These are phyloP conservation scores for Euplexia lucipara DNA, from an alignment of 2,888 invertebrate genomes.

Conservation along the genomic window DNA sequence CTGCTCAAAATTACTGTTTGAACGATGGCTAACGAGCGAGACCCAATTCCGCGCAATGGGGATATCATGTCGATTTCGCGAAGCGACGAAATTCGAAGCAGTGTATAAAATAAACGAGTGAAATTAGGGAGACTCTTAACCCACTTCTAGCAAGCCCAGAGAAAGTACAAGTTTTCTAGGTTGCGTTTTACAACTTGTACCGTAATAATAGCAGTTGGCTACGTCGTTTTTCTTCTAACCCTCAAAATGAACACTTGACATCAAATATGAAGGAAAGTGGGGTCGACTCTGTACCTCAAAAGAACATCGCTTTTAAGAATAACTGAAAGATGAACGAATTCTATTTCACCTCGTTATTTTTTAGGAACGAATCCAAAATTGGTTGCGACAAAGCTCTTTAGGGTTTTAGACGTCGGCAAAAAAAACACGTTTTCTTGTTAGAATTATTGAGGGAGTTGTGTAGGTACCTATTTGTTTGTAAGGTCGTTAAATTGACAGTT, in stretches of 20 bases:
- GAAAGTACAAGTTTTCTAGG: slow-evolving; percentile 23
- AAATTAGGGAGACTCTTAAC: slow-evolving; percentile 49
- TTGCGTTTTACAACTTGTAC: slow-evolving; percentile 41
- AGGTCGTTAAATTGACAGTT: slow-evolving; percentile 6
- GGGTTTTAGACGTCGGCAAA: slow-evolving; percentile 35
- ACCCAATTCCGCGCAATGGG: slow-evolving; percentile 19
- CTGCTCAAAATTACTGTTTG: slow-evolving; percentile 27
- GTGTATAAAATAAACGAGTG: slow-evolving; percentile 29
- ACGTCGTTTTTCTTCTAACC: slow-evolving; percentile 28
- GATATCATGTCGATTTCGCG: slow-evolving; percentile 5
- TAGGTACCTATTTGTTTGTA: neutral
- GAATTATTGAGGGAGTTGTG: slow-evolving; percentile 10
- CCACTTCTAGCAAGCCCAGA: slow-evolving; percentile 32
- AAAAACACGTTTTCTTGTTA: slow-evolving; percentile 29
- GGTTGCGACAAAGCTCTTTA: slow-evolving; percentile 40
- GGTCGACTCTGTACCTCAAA: slow-evolving; percentile 36
- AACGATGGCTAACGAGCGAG: slow-evolving; percentile 23
- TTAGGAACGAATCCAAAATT: slow-evolving; percentile 32
- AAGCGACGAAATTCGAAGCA: slow-evolving; percentile 36
- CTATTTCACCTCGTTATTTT: slow-evolving; percentile 43
- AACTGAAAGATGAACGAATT: slow-evolving; percentile 16
- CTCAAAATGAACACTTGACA: slow-evolving; percentile 42
- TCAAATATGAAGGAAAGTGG: slow-evolving; percentile 38
- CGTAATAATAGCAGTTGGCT: slow-evolving; percentile 37
- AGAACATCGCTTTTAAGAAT: slow-evolving; percentile 29